Conservation (phyloP, 1,140 invertebrate genomes). For the Drosophila rufa region DNA sequence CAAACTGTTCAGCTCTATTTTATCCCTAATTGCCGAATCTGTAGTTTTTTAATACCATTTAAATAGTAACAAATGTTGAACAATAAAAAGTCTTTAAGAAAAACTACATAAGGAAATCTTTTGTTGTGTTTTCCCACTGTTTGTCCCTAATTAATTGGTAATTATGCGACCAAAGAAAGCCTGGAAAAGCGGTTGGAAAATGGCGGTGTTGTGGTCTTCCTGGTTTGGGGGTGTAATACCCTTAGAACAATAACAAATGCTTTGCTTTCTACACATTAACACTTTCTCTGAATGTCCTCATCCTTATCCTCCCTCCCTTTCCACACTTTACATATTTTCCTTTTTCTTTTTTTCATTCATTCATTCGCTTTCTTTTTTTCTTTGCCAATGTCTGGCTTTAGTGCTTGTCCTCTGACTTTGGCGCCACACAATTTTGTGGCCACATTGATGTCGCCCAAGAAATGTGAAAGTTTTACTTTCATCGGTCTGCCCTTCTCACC, state of each 20-base stretch:
- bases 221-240: neutral
- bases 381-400: neutral
- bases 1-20: too few species aligned
- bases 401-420: conserved; percentile 5
- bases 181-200: conserved; percentile 2
- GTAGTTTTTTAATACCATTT: too few species aligned
- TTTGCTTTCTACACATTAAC: neutral
- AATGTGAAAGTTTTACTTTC: conserved; percentile 43
- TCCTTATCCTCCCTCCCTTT: neutral
- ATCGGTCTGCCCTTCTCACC: neutral
- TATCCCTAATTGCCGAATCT: too few species aligned
- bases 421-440: conserved; percentile 37
- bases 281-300: neutral
- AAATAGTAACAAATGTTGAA: too few species aligned
- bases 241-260: conserved; percentile 19
- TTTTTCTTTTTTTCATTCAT: neutral
- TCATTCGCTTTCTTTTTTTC: neutral
- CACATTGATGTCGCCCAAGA: conserved; percentile 31
- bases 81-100: too few species aligned
- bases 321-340: neutral
- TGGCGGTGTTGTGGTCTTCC: neutral
- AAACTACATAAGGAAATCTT: conserved; percentile 56
- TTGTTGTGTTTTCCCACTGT: conserved; percentile 37
- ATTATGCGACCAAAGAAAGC: conserved; percentile 33
- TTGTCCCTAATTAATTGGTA: conserved; percentile 55